Evolutionary conservation across 2,888 invertebrate genomes (phyloP), one percentile per base, ranked within the genome.

Genomic region (Formica aserva): DNA sequence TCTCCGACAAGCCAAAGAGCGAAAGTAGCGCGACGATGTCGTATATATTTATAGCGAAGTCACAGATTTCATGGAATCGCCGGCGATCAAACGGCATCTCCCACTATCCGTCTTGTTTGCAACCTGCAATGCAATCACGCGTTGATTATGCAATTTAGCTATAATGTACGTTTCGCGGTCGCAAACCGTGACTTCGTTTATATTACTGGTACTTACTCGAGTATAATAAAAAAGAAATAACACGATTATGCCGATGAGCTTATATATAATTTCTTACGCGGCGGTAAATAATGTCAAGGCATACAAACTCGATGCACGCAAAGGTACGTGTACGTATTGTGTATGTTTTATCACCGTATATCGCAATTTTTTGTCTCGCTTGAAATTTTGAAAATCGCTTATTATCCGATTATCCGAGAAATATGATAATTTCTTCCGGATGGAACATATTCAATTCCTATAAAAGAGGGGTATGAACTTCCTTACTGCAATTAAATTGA

Each of bases 81-180:
- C 35, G 6, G 4, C 4, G 29, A 26, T 35, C 48, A 8, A 65
- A n/a, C n/a, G 4, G 35, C 15, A 1, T 13, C 18, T 75, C 35
- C 48, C 32, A 75, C 75, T 13, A 15, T 35, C 5, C 18, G 15
- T 26, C 18, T 4, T 13, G 18, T 4, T 13, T 38, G 15, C n/a
- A 41, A 41, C 6, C 6, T 41, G 45, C 18, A 9, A 41, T 22
- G 3, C 22, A 38, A 41, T 35, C 55, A 22, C 65, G 22, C 11
- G 26, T n/a, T 2, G 75, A 45, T 75, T 75, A 62, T 75, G 63
- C 75, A 75, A 75, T 32, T 32, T n/a, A 57, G 35, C 5, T 15
- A 22, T 29, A 38, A 74, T 48, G 60, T 48, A 13, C 8, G 22
- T 63, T n/a, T 52, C 26, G 66, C 35, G 26, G 4, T 15, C 45